These are phyloP conservation scores for Stegastes partitus DNA, from an alignment of 2,113 vertebrate species.

Conservation along the genomic window DNA sequence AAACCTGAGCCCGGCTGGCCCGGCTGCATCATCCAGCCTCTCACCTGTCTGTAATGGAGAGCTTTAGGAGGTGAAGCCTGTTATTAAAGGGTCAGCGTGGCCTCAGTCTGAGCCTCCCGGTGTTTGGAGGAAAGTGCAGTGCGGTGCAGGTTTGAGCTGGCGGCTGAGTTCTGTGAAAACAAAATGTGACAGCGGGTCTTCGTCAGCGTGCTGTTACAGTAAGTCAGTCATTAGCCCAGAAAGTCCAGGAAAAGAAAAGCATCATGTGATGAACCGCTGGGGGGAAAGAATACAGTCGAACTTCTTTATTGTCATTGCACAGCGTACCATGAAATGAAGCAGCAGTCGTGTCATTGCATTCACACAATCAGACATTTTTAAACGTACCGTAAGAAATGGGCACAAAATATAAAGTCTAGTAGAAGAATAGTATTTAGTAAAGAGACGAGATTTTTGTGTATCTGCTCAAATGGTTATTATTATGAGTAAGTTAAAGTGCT, in stretches of 20 bases:
- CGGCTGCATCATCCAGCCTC: conserved; percentile 25
- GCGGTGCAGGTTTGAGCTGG: not conserved
- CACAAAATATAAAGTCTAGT: too few species aligned
- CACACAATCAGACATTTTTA: too few species aligned
- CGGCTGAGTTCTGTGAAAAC: not conserved
- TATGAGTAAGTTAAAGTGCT: too few species aligned
- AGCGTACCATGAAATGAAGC: too few species aligned
- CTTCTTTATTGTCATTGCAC: too few species aligned
- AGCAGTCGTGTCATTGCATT: too few species aligned
- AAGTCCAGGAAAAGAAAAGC: not conserved
- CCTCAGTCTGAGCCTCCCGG: conserved; percentile 18
- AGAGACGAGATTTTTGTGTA: too few species aligned
- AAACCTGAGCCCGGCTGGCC: conserved; percentile 16
- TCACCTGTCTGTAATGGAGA: conserved; percentile 53
- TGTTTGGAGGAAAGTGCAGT: not conserved
- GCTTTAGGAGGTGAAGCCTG: conserved; percentile 51
- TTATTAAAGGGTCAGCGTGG: conserved; percentile 43
- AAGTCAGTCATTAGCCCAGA: not conserved
- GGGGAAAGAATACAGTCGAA: too few species aligned
- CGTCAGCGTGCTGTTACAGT: too few species aligned
- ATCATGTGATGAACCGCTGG: not conserved
- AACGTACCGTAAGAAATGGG: too few species aligned
- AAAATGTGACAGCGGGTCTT: not conserved
- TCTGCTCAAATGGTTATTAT: too few species aligned
- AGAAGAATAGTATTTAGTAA: too few species aligned